Evolutionary conservation across 2,888 invertebrate genomes (phyloP).

Genomic region (Hirtodrosophila cameraria): DNA sequence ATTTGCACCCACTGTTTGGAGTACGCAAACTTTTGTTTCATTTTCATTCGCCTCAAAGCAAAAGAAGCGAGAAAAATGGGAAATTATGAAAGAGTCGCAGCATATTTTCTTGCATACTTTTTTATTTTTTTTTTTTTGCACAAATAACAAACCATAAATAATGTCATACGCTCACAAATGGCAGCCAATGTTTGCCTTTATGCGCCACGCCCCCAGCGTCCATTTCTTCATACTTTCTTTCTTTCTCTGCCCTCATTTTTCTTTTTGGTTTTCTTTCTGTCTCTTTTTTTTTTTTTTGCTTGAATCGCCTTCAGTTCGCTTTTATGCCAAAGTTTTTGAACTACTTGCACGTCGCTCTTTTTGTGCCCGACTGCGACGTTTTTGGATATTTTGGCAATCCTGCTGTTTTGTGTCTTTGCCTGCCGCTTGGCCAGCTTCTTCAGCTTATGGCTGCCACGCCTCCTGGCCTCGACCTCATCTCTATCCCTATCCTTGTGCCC

Average conservation of each 20-base stretch:
- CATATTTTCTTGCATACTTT: slow-evolving; percentile 75
- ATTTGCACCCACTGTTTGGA: slow-evolving; percentile 9
- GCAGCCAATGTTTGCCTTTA: slow-evolving; percentile 71
- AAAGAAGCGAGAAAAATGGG: slow-evolving; percentile 15
- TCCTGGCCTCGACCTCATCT: slow-evolving; percentile 10
- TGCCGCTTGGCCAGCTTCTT: slow-evolving; percentile 42
- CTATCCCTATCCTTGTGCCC: slow-evolving; percentile 3
- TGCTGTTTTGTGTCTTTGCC: slow-evolving; percentile 74
- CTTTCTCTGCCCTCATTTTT: slow-evolving; percentile 18
- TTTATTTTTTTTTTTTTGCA: slow-evolving; percentile 59
- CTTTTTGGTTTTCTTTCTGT: slow-evolving; percentile 1
- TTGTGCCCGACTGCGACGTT: slow-evolving; percentile 55
- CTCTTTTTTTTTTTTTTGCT: slow-evolving; percentile 18
- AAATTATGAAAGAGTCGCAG: slow-evolving; percentile 79
- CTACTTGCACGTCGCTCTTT: slow-evolving; percentile 75
- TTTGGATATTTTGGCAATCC: slow-evolving; percentile 69
- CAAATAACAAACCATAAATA: slow-evolving; percentile 83
- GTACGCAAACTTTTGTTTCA: slow-evolving; percentile 53
- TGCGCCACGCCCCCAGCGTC: slow-evolving; percentile 55
- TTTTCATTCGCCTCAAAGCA: slow-evolving; percentile 7
- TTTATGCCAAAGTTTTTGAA: slow-evolving; percentile 77
- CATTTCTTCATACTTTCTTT: slow-evolving; percentile 34
- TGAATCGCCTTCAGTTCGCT: slow-evolving; percentile 59
- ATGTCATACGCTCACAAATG: slow-evolving; percentile 78
- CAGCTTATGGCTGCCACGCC: slow-evolving; percentile 58